phyloP scores from a whole-genome alignment of 2,797 vertebrate genomes.

The Semaprochilodus insignis region DNA sequence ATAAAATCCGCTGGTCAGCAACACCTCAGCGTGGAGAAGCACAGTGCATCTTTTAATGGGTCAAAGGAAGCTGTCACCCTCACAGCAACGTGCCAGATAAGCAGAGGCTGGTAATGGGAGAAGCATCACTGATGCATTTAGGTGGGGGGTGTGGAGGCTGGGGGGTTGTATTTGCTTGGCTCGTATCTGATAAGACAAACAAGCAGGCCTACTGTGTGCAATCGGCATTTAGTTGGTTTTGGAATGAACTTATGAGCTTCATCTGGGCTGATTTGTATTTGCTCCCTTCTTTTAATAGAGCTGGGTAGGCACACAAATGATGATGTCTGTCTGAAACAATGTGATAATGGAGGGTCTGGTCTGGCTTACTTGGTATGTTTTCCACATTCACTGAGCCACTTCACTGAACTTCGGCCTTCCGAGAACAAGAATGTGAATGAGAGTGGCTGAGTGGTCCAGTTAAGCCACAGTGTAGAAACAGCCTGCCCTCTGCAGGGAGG shows the following conservation, averaged over 20 bases:
- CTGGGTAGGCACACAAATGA: background rate
- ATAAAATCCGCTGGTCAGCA: slow-evolving; percentile 52
- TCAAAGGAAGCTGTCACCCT: background rate
- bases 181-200: background rate
- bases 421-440: slow-evolving; percentile 6
- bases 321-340: background rate
- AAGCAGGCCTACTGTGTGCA: background rate
- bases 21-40: background rate
- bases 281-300: background rate
- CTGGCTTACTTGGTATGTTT: slow-evolving; percentile 6
- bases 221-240: background rate
- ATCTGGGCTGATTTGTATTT: background rate
- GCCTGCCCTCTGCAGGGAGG: slow-evolving; percentile 70
- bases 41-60: background rate
- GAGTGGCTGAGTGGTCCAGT: background rate
- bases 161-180: background rate
- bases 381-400: slow-evolving; percentile 1
- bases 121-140: background rate
- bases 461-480: slow-evolving; percentile 46
- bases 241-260: background rate
- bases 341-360: background rate
- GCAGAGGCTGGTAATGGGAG: background rate
- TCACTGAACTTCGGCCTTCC: slow-evolving; percentile 15
- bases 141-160: no score
- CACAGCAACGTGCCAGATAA: background rate